Evolutionary conservation across 2,888 invertebrate species (phyloP).

Genomic region (Brassicogethes aeneus): DNA sequence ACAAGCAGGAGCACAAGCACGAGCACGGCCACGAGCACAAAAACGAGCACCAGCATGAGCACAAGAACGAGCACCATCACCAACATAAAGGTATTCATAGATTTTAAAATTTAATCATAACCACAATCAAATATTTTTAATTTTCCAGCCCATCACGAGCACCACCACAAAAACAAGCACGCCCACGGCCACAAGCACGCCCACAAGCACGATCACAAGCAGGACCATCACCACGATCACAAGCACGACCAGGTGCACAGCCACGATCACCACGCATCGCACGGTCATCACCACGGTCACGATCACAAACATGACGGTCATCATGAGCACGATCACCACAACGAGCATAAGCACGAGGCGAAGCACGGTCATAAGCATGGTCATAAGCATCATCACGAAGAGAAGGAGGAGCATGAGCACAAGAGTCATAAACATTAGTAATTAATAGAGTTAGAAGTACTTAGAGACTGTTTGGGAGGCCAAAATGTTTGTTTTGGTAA

Average conservation of each 20-base stretch:
- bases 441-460: no score
- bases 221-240: conserved; percentile 22
- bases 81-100: no score
- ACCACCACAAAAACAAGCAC: no score
- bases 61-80: conserved; percentile 6
- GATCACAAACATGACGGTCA: conserved; percentile 17
- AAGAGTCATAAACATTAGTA: no score
- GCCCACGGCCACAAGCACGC: no score
- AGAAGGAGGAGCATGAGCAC: not conserved
- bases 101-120: no score
- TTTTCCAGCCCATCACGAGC: conserved; percentile 5
- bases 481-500: no score
- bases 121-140: no score
- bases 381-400: conserved; percentile 1
- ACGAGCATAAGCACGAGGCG: conserved; percentile 9
- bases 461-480: no score
- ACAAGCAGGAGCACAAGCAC: conserved; percentile 14
- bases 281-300: conserved; percentile 13
- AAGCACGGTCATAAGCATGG: conserved; percentile 3
- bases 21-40: conserved; percentile 18
- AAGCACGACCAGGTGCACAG: conserved; percentile 18
- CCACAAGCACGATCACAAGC: conserved; percentile 19
- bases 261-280: conserved; percentile 17
- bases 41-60: conserved; percentile 9
- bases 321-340: conserved; percentile 11